Percentiles rank a stretch among this genome's conserved stretches.
These are phyloP conservation scores for Mylabris phalerata DNA, from an alignment of 1,140 invertebrate species.

Conservation along the genomic window DNA sequence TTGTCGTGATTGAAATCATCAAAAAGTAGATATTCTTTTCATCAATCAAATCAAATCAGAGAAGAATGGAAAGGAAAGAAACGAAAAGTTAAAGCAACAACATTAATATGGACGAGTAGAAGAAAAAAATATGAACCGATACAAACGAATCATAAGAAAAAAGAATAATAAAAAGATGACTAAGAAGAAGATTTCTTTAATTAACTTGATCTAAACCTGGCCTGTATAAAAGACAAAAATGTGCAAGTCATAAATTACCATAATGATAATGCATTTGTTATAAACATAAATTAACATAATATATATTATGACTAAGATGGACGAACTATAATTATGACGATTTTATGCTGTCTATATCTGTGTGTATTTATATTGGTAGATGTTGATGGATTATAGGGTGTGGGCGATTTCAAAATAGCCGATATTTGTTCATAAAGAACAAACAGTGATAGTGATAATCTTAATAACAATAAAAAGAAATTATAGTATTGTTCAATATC, in stretches of 20 bases:
- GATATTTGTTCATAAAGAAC: not conserved
- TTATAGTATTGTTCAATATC: no score
- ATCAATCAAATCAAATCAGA: no score
- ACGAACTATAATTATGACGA: conserved; percentile 31
- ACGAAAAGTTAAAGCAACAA: not conserved
- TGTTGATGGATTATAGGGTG: not conserved
- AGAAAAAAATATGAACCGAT: not conserved
- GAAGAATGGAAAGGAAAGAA: no score
- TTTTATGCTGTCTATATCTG: conserved; percentile 26
- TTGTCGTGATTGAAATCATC: no score
- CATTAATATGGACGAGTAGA: not conserved
- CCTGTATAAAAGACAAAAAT: conserved; percentile 15
- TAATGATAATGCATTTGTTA: conserved; percentile 28
- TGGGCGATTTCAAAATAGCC: not conserved
- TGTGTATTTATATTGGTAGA: not conserved
- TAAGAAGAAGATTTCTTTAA: not conserved
- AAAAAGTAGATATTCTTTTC: no score
- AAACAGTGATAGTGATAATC: not conserved
- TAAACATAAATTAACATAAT: conserved; percentile 35
- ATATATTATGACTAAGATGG: conserved; percentile 34
- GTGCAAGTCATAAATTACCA: conserved; percentile 32
- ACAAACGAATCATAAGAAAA: not conserved
- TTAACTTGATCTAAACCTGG: not conserved
- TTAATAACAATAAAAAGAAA: not conserved
- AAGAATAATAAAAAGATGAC: not conserved